Conservation (phyloP, 2,113 vertebrate species). For the Heterotis niloticus region DNA sequence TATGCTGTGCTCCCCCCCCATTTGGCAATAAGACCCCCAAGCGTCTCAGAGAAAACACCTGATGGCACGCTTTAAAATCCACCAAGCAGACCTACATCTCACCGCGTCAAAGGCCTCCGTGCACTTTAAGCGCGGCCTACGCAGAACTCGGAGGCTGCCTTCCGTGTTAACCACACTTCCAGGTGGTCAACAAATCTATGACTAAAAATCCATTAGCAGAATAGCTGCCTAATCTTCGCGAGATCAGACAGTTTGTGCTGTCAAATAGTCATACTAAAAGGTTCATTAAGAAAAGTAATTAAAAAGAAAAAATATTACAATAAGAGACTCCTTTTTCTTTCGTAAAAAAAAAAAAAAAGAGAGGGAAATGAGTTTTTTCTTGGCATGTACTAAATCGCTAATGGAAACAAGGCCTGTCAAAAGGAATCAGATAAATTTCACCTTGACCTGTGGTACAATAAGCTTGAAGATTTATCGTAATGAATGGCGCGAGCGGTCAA, state of each 20-base stretch:
- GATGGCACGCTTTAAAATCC: no score
- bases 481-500: background rate
- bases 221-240: background rate
- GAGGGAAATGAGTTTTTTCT: background rate
- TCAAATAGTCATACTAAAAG: background rate
- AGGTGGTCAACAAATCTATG: background rate
- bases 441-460: conserved; percentile 11
- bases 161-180: background rate
- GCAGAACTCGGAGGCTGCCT: no score
- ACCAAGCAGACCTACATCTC: no score
- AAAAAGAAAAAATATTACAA: background rate
- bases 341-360: background rate
- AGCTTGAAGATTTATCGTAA: conserved; percentile 7
- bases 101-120: no score
- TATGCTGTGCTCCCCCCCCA: no score
- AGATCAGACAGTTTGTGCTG: background rate
- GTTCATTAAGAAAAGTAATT: background rate
- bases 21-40: no score
- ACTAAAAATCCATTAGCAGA: background rate
- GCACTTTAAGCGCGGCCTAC: no score
- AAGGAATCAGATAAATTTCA: conserved; percentile 21
- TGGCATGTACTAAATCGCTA: background rate
- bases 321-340: background rate
- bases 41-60: no score
- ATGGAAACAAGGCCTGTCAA: background rate